A percentile compares a stretch with the other conserved stretches of the same genome.
These are phyloP conservation scores for Podarcis raffonei DNA, from an alignment of 2,113 vertebrate genomes.

Conservation along the genomic window DNA sequence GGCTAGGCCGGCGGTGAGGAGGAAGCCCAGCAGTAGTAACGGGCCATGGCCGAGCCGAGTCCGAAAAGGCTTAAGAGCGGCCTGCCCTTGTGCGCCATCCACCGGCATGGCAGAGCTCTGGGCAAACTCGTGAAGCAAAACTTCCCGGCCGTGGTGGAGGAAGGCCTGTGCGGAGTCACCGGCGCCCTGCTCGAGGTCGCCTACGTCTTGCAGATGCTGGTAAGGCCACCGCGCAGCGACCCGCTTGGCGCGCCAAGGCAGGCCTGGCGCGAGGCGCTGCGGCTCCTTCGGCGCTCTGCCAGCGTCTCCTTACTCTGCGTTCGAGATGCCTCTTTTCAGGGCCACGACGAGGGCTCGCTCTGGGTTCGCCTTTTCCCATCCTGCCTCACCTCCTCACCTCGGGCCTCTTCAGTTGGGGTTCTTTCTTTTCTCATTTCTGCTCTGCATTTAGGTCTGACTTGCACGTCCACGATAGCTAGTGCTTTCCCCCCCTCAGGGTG, in stretches of 20 bases:
- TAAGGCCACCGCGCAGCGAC: constrained; percentile 48
- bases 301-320: too few relatives aligned
- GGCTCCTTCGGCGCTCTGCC: too few relatives aligned
- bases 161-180: constrained; percentile 77
- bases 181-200: constrained; percentile 72
- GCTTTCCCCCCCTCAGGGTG: too few relatives aligned
- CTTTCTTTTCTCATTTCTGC: background rate
- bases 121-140: constrained; percentile 64
- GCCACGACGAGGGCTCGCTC: background rate
- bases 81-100: constrained; percentile 68
- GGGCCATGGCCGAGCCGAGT: constrained; percentile 62
- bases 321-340: too few relatives aligned
- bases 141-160: constrained; percentile 76
- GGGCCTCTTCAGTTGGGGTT: background rate
- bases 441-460: background rate
- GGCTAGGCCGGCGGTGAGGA: background rate
- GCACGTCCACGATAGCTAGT: background rate
- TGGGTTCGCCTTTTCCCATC: background rate
- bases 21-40: background rate
- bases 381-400: background rate
- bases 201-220: constrained; percentile 78
- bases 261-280: rapidly evolving
- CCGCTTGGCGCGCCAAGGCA: background rate
- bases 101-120: constrained; percentile 53
- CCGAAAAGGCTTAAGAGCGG: constrained; percentile 70